phyloP scores from a whole-genome alignment of 2,888 invertebrate species.

The Eupithecia inturbata region DNA sequence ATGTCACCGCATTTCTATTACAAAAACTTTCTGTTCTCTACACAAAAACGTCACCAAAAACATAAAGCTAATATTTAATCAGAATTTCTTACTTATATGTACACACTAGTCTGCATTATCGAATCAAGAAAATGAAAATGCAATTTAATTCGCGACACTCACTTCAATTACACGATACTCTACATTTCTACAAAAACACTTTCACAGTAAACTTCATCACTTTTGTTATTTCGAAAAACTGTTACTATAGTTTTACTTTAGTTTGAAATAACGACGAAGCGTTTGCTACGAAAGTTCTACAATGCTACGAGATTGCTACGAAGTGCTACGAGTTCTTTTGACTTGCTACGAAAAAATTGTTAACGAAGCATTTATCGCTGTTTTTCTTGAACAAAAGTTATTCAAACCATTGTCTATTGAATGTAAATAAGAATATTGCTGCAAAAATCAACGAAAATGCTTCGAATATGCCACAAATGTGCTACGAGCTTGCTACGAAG shows the following conservation, averaged over 20 bases:
- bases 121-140: neutral
- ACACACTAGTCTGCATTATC: neutral
- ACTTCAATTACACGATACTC: conserved; percentile 17
- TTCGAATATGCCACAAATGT: neutral
- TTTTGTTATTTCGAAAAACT: conserved; percentile 18
- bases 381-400: neutral
- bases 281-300: conserved; percentile 16
- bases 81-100: neutral
- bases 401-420: neutral
- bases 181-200: conserved; percentile 12
- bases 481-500: neutral
- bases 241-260: conserved; percentile 1
- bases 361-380: neutral
- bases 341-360: neutral
- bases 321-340: neutral
- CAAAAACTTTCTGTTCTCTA: neutral
- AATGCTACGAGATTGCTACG: conserved; percentile 1
- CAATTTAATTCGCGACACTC: conserved; percentile 1
- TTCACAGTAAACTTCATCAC: conserved; percentile 14
- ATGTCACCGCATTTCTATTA: neutral
- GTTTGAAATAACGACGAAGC: conserved; percentile 4
- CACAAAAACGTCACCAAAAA: neutral
- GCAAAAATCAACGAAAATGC: neutral
- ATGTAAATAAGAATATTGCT: neutral
- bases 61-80: neutral